phyloP scores from a whole-genome alignment of 2,113 vertebrate species.

The Anthoscopus minutus region DNA sequence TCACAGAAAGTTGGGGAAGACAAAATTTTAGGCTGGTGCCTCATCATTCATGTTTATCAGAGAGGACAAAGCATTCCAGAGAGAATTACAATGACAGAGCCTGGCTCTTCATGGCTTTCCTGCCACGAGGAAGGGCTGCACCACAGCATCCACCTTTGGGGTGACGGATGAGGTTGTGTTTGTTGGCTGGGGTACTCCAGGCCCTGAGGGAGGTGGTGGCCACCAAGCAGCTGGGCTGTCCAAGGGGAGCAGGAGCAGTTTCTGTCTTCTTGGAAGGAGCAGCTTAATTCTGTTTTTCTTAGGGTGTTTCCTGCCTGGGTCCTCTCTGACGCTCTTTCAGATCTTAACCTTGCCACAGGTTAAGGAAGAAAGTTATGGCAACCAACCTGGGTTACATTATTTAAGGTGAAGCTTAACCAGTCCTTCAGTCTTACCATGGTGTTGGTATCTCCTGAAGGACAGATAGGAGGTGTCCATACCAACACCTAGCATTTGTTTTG shows the following conservation, averaged over 20 bases:
- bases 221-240: background rate
- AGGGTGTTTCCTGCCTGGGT: background rate
- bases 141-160: background rate
- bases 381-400: background rate
- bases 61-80: background rate
- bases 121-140: background rate
- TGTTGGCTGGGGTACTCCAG: background rate
- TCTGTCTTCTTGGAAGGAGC: background rate
- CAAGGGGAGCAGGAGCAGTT: background rate
- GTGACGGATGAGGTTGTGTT: background rate
- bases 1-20: background rate
- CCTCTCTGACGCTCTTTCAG: background rate
- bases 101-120: background rate
- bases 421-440: background rate
- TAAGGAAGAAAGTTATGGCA: background rate
- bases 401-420: background rate
- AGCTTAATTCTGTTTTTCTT: background rate
- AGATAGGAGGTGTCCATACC: background rate
- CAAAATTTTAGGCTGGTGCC: background rate
- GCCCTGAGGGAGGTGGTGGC: background rate
- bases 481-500: background rate
- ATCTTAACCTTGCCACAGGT: background rate
- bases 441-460: background rate
- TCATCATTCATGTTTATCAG: background rate
- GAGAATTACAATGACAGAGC: background rate